A percentile compares a stretch with the other conserved stretches of the same genome.
Evolutionary conservation across 2,113 vertebrate genomes (phyloP).

Genomic region (Mystacornis crossleyi): DNA sequence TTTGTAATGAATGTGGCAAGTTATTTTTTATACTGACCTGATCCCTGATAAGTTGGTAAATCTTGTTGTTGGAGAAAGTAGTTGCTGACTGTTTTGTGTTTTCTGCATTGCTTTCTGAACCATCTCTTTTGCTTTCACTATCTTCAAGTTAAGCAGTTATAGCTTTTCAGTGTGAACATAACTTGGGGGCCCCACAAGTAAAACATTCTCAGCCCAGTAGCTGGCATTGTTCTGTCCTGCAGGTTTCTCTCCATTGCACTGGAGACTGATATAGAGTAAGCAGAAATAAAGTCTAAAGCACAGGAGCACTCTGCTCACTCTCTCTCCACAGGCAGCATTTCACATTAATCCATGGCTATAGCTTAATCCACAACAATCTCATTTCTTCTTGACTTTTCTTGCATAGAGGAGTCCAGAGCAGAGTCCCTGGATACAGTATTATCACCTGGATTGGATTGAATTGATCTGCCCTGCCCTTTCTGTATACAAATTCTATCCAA

Average conservation of each 20-base stretch:
- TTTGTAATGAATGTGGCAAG: not conserved
- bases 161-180: not conserved
- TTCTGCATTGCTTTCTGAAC: not conserved
- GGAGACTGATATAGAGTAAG: not conserved
- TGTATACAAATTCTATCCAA: not conserved
- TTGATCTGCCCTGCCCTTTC: not conserved
- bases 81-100: not conserved
- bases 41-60: not conserved
- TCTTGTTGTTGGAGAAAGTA: not conserved
- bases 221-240: not conserved
- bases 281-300: not conserved
- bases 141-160: not conserved
- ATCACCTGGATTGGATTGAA: not conserved
- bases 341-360: not conserved
- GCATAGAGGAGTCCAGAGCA: not conserved
- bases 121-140: not conserved
- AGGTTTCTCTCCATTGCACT: not conserved
- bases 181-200: not conserved
- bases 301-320: not conserved
- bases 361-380: not conserved
- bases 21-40: not conserved
- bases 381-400: not conserved
- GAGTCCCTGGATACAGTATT: not conserved
- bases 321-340: not conserved
- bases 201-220: not conserved